Base-by-base conservation (phyloP, 2,113 vertebrate species). In the Phaetusa simplex region DNA sequence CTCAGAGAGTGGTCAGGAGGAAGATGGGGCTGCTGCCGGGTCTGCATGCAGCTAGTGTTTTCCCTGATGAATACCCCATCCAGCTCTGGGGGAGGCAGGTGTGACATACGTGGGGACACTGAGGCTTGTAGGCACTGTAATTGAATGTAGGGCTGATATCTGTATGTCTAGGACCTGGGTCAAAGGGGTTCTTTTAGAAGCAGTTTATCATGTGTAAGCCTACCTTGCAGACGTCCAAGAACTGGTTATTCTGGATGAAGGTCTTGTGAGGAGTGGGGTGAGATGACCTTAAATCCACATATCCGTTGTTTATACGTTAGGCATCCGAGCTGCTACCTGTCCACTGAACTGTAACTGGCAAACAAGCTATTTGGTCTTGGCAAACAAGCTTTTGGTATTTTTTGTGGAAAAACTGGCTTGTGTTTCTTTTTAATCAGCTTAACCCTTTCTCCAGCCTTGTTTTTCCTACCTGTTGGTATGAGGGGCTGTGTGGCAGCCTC, bases 241-340 rank as follows among this genome's bases (percentile, higher is more conserved):
- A 53, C n/a, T 53, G 18, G 27, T 43, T 58, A 23, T 42, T 82
- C 49, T 50, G 81, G 30, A 70, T 81, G 16, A 29, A 86, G 21
- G 21, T n/a, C 29, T 65, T 66, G 29, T 79, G 56, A 82, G 20
- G 50, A 53, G 16, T 50, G 26, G 30, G 32, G 8, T 53, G 52
- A 89, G 52, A 42, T 29, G 45, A 66, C n/a, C 53, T 61, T 53
- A 32, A 73, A 36, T 47, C 22, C 0, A 1, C 1, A 0, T 66
- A 50, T 79, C 50, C 42, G 30, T 50, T 82, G 11, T 61, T 76
- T 40, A 36, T 55, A 29, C 9, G 32, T 13, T 15, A 61, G 30
- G 10, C 7, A 38, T 64, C 20, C 12, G 24, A 36, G 26, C 12
- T 36, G 32, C 34, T 32, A 30, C 19, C 38, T 59, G 14, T 34